Base-by-base conservation (phyloP, 2,113 vertebrate genomes). In the Donacobius atricapilla region DNA sequence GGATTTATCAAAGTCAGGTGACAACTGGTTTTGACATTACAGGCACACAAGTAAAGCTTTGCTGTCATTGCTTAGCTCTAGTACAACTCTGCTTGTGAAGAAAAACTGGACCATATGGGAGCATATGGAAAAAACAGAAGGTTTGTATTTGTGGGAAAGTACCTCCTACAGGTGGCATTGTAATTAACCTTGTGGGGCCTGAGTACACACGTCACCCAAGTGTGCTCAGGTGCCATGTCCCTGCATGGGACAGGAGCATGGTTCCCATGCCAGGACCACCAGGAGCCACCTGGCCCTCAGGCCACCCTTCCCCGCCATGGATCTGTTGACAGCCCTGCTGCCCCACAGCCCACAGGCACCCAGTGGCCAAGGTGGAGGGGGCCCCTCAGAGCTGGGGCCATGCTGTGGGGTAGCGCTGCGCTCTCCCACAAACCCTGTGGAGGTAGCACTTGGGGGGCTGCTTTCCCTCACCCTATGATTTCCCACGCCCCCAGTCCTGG, bases 41-140 rank as follows among this genome's bases (percentile, higher is more conserved):
- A 82, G 61, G 39, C 61, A 89, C 7, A 18, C 40, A 85, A 83
- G 60, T 54, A 83, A 65, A 86, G 85, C 75, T 85, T 54, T 92
- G 35, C 51, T 51, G 78, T 88, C 51, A 63, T 40, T 79, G 64
- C 90, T 65, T 94, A 94, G 42, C 15, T 73, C 19, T 72, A 33
- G 22, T 31, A 48, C 21, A 56, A 19, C 15, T 86, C 70, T 44
- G 50, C 22, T 63, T 48, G 42, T 53, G 83, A 78, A 87, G 83
- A 80, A 85, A 75, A 92, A 53, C 31, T 40, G 58, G 63, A 93
- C 66, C 60, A 83, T 93, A 89, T 92, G 76, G 84, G 94, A 97
- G 39, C 92, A 96, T 73, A 87, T 65, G 85, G 56, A 80, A 94
- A 93, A 96, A 94, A 1, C 82, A 96, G 64, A 93, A 93, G 69